These are phyloP conservation scores for Nebria salina DNA, from an alignment of 2,888 invertebrate species.

Conservation along the genomic window DNA sequence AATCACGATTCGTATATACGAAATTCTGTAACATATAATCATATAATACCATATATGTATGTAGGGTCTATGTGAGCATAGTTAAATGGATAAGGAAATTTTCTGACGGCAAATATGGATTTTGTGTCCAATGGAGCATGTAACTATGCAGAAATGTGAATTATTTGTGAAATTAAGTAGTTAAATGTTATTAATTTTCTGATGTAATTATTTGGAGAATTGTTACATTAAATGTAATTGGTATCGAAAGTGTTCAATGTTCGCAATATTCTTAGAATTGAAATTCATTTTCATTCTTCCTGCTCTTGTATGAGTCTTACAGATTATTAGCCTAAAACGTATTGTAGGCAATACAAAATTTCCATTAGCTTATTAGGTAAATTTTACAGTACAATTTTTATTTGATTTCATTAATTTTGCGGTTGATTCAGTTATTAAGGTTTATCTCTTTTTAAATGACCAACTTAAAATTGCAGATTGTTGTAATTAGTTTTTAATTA, in stretches of 20 bases:
- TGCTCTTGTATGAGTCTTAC: too few species aligned
- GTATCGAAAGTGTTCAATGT: neutral
- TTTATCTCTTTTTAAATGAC: constrained; percentile 19
- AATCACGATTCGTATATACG: neutral
- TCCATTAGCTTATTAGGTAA: too few species aligned
- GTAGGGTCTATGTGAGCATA: neutral
- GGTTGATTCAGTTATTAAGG: neutral
- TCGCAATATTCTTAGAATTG: neutral
- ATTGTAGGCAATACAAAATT: too few species aligned
- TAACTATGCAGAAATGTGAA: neutral
- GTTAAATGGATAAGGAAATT: neutral
- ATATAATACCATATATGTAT: neutral
- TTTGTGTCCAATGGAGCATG: neutral
- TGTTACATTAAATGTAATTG: neutral
- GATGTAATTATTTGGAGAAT: neutral
- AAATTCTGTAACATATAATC: neutral
- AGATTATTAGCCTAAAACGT: too few species aligned
- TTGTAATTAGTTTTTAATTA: constrained; percentile 21
- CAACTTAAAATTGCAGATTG: constrained; percentile 12
- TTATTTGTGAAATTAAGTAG: neutral
- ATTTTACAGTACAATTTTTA: neutral
- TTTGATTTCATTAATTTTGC: neutral
- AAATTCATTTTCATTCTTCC: too few species aligned
- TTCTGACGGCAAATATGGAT: neutral
- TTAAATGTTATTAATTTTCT: neutral